A percentile compares a stretch with the other conserved stretches of the same genome.
These are phyloP conservation scores for Lacerta agilis DNA, from an alignment of 2,797 vertebrate species.

Conservation along the genomic window DNA sequence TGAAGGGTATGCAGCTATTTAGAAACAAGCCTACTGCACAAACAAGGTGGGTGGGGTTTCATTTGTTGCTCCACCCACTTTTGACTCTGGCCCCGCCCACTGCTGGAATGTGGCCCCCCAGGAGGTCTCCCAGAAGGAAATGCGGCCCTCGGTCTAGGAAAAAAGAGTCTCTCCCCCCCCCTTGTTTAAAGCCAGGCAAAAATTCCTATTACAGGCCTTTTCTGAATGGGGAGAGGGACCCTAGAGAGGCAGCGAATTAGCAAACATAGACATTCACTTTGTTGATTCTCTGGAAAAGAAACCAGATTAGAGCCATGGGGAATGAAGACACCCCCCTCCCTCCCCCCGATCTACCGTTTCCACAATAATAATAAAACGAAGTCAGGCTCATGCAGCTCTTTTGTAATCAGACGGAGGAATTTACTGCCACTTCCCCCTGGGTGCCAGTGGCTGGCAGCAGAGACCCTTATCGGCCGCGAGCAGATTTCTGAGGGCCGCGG, in stretches of 20 bases:
- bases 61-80: no score
- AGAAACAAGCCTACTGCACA: no score
- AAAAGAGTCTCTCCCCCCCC: no score
- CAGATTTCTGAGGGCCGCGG: slow-evolving; percentile 66
- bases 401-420: slow-evolving; percentile 39
- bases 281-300: slow-evolving; percentile 1
- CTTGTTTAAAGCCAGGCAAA: background rate
- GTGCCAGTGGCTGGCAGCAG: slow-evolving; percentile 42
- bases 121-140: no score
- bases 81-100: no score
- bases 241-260: background rate
- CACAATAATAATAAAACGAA: slow-evolving; percentile 51
- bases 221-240: background rate
- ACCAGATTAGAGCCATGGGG: background rate
- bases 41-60: no score
- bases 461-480: slow-evolving; percentile 67
- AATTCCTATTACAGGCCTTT: background rate
- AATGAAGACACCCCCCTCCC: background rate
- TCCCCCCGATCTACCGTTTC: background rate
- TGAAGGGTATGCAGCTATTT: no score
- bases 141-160: no score
- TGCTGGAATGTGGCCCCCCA: no score
- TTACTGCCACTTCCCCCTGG: background rate
- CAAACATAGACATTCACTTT: background rate
- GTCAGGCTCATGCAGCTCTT: slow-evolving; percentile 14